Percentiles rank a stretch among this genome's conserved stretches.
phyloP scores from a whole-genome alignment of 2,888 invertebrate species.

The Chrysolina haemoptera region DNA sequence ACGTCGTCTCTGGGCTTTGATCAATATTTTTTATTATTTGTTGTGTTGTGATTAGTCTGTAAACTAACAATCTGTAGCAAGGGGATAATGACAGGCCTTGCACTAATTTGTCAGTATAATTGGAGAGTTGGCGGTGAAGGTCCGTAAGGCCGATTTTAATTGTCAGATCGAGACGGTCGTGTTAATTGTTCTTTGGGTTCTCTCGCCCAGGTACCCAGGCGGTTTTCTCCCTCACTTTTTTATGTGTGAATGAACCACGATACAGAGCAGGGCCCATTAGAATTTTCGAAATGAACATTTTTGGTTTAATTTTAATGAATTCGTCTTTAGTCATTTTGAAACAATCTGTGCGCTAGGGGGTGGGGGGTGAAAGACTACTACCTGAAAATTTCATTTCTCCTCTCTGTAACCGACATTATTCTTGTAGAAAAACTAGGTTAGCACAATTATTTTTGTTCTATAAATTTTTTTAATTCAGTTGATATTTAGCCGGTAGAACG shows the following conservation, averaged over 20 bases:
- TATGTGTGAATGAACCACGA: background rate
- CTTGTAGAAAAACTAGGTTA: too few species aligned
- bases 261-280: background rate
- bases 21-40: slow-evolving; percentile 8
- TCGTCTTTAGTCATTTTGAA: background rate
- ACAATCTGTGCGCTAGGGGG: too few species aligned
- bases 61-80: slow-evolving; percentile 27
- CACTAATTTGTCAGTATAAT: slow-evolving; percentile 34
- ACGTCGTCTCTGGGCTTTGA: slow-evolving; percentile 3
- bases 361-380: too few species aligned
- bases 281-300: background rate
- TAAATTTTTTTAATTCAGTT: too few species aligned
- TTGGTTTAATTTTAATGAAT: background rate
- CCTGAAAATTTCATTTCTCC: too few species aligned
- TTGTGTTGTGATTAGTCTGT: slow-evolving; percentile 29
- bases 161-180: slow-evolving; percentile 64
- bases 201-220: slow-evolving; percentile 36
- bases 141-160: slow-evolving; percentile 67
- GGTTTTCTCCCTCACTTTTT: slow-evolving; percentile 29
- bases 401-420: too few species aligned
- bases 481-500: too few species aligned
- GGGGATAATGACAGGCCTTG: slow-evolving; percentile 24
- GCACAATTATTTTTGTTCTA: too few species aligned
- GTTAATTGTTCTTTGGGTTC: slow-evolving; percentile 61
- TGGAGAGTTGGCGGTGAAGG: slow-evolving; percentile 29